Evolutionary conservation across 2,113 vertebrate species (phyloP).

Genomic region (Xerus inauris): DNA sequence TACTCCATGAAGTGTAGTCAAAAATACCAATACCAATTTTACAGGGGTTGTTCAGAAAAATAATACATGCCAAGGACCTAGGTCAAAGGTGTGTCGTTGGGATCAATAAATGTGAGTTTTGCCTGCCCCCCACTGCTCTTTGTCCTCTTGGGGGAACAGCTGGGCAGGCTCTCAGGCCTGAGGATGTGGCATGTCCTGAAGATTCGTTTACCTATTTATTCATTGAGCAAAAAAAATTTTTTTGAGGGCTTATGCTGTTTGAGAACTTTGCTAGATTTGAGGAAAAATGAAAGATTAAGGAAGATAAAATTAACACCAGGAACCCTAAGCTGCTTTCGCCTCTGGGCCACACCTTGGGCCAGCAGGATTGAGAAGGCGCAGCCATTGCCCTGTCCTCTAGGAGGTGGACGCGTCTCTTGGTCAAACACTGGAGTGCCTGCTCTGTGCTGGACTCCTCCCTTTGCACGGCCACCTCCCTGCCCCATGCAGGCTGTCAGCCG

Average conservation of each 20-base stretch:
- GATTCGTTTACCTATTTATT: background rate
- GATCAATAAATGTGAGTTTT: too few relatives aligned
- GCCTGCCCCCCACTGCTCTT: accelerated
- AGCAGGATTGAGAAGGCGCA: background rate
- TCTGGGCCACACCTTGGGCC: background rate
- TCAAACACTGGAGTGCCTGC: accelerated
- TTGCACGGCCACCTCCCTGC: background rate
- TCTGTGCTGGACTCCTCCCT: background rate
- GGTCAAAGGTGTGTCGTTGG: background rate
- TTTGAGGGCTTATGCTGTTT: background rate
- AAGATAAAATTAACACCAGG: background rate
- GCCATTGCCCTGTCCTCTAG: background rate
- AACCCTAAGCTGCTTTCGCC: background rate
- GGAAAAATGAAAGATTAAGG: background rate
- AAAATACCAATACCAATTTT: background rate
- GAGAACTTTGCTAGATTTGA: background rate
- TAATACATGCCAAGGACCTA: background rate
- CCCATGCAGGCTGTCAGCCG: too few relatives aligned
- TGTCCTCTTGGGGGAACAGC: background rate
- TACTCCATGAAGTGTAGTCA: background rate
- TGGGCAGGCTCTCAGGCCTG: background rate
- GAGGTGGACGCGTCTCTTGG: too few relatives aligned
- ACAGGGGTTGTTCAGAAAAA: background rate
- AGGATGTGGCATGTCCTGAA: background rate
- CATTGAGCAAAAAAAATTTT: background rate